Percentiles rank a stretch among this genome's conserved stretches.
phyloP scores from a whole-genome alignment of 2,888 invertebrate genomes.

The Melipona beecheii region DNA sequence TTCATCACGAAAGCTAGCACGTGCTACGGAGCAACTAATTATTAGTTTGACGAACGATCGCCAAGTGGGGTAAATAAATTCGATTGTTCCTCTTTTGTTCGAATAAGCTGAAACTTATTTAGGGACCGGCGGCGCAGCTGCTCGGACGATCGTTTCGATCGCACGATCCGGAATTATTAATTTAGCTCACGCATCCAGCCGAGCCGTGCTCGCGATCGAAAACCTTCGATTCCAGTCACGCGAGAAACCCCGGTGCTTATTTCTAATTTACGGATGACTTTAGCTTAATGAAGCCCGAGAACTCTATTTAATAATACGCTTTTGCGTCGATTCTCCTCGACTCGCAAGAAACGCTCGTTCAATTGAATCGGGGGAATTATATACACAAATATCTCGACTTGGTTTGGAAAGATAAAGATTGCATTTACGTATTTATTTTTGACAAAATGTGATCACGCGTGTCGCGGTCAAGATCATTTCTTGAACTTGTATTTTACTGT shows the following conservation, averaged over 20 bases:
- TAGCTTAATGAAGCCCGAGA: slow-evolving; percentile 37
- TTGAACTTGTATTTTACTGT: too few relatives aligned
- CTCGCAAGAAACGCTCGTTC: not conserved
- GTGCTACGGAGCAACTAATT: slow-evolving; percentile 50
- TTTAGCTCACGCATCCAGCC: slow-evolving; percentile 61
- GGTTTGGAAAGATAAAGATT: too few relatives aligned
- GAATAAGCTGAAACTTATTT: slow-evolving; percentile 47
- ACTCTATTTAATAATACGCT: slow-evolving; percentile 14
- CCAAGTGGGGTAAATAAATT: slow-evolving; percentile 53
- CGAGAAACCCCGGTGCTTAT: slow-evolving; percentile 34
- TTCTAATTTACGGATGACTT: slow-evolving; percentile 37
- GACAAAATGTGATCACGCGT: too few relatives aligned
- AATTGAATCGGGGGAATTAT: too few relatives aligned
- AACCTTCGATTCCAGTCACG: slow-evolving; percentile 53
- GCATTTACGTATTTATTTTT: too few relatives aligned
- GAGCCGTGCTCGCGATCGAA: slow-evolving; percentile 39
- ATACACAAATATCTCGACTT: too few relatives aligned
- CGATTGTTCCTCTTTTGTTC: slow-evolving; percentile 24
- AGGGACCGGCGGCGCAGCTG: slow-evolving; percentile 52
- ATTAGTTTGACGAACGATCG: slow-evolving; percentile 53
- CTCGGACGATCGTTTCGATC: slow-evolving; percentile 47
- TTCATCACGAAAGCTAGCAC: not conserved
- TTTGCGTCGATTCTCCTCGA: not conserved
- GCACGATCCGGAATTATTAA: slow-evolving; percentile 63
- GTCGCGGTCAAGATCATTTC: too few relatives aligned